These are phyloP conservation scores for Equus przewalskii DNA, from an alignment of 2,113 vertebrate genomes.

Conservation along the genomic window DNA sequence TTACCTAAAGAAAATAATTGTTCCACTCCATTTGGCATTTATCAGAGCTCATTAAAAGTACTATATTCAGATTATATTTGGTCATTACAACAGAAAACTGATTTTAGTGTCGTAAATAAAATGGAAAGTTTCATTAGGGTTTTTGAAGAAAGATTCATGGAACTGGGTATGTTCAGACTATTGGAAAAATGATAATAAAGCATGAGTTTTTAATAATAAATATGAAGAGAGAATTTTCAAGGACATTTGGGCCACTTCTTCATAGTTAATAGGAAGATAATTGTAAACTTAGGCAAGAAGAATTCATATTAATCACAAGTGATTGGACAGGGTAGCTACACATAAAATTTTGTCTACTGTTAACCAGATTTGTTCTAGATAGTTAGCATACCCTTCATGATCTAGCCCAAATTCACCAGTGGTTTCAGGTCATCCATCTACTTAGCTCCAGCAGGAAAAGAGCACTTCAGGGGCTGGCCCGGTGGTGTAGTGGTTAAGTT, in stretches of 20 bases:
- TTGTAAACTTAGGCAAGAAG: not conserved
- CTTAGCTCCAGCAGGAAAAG: not conserved
- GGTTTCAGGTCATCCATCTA: not conserved
- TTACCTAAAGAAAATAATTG: conserved; percentile 11
- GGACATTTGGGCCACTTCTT: conserved; percentile 29
- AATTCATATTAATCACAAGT: conserved; percentile 22
- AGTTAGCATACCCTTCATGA: not conserved
- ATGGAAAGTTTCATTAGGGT: conserved; percentile 3
- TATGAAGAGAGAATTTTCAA: not conserved
- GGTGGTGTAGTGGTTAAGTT: too few relatives aligned
- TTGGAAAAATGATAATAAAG: not conserved
- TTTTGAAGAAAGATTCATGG: not conserved
- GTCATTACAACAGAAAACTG: not conserved
- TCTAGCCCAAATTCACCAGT: not conserved
- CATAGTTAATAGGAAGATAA: conserved; percentile 11
- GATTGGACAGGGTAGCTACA: not conserved
- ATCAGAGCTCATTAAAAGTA: not conserved
- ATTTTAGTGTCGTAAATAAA: conserved; percentile 39
- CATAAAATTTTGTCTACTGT: not conserved
- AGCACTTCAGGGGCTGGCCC: not conserved
- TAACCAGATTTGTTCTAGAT: not conserved
- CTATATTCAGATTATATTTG: conserved; percentile 28
- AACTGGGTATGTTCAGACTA: not conserved
- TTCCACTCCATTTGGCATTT: conserved; percentile 13
- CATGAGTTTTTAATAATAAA: not conserved